Evolutionary conservation across 2,113 vertebrate genomes (phyloP).

Genomic region (Perca fluviatilis): DNA sequence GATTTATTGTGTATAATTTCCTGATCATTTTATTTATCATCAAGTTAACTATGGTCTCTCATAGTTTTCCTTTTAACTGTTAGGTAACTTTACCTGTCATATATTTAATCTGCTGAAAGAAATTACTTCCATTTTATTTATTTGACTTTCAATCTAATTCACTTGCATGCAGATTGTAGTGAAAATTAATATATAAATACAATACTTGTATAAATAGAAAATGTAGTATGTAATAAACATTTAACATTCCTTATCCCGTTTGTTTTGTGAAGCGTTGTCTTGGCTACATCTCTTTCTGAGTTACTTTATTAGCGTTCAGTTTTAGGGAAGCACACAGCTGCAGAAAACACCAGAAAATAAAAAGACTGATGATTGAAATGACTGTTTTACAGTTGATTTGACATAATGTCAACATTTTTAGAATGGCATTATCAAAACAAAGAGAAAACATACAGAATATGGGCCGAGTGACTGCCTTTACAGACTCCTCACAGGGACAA

Average conservation of each 20-base stretch:
- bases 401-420: background rate
- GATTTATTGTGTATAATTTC: background rate
- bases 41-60: background rate
- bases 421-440: background rate
- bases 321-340: background rate
- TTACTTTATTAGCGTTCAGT: constrained; percentile 2
- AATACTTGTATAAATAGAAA: background rate
- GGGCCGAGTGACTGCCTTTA: constrained; percentile 3
- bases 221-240: background rate
- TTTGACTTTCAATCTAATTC: background rate
- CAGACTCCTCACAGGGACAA: constrained; percentile 22
- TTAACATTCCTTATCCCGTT: background rate
- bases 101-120: background rate
- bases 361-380: background rate
- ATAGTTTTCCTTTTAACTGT: background rate
- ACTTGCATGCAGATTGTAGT: background rate
- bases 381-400: constrained; percentile 12
- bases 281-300: constrained; percentile 23
- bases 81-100: background rate
- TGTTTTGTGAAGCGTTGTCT: background rate
- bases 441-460: background rate
- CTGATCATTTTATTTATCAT: background rate
- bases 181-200: background rate
- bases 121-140: background rate
- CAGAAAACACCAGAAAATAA: constrained; percentile 5